Evolutionary conservation across 1,140 invertebrate genomes (phyloP).

Genomic region (Cephus cinctus): DNA sequence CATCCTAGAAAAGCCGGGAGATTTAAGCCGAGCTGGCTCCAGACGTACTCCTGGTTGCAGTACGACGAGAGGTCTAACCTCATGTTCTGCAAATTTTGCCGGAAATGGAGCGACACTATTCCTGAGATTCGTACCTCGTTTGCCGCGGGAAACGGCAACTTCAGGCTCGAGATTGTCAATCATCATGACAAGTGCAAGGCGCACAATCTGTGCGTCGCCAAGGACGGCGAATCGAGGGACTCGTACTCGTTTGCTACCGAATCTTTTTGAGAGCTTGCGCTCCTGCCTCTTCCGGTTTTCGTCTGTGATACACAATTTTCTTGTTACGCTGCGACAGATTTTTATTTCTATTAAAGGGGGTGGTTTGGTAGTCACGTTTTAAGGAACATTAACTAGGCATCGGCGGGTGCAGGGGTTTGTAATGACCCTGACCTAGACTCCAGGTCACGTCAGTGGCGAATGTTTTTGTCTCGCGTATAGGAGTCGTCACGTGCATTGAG

Average conservation of each 20-base stretch:
- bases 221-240: conserved; percentile 43
- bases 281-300: no score
- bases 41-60: conserved; percentile 67
- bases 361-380: no score
- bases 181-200: conserved; percentile 76
- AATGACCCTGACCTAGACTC: no score
- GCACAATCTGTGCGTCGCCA: conserved; percentile 64
- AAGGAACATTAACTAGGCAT: no score
- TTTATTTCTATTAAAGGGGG: no score
- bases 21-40: conserved; percentile 66
- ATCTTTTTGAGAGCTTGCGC: not conserved
- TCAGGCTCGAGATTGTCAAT: conserved; percentile 73
- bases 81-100: conserved; percentile 72
- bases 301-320: no score
- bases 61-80: conserved; percentile 66
- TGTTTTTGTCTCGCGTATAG: no score
- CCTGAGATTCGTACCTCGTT: conserved; percentile 72
- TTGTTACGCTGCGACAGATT: no score
- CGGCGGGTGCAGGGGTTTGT: no score
- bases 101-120: conserved; percentile 68
- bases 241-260: conserved; percentile 9
- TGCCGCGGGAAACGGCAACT: conserved; percentile 72
- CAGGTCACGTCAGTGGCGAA: no score
- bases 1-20: conserved; percentile 59
- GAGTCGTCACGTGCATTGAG: no score